Conservation (phyloP, 2,113 vertebrate species). For the Pogonocichla stellata region DNA sequence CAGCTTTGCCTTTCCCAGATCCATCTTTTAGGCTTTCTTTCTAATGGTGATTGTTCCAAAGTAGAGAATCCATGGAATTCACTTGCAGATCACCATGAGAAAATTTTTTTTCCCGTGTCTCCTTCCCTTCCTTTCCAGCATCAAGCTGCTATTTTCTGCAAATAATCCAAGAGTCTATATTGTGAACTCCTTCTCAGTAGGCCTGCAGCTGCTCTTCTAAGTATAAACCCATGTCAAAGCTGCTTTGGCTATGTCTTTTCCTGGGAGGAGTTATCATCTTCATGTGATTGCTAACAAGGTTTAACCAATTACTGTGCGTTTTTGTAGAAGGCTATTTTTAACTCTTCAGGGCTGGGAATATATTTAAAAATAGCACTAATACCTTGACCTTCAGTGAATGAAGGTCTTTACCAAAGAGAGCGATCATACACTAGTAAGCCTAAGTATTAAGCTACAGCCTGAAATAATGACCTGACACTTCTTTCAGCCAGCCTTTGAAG, state of each 20-base stretch:
- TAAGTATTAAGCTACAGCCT: constrained; percentile 18
- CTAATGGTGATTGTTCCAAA: constrained; percentile 2
- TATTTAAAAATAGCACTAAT: constrained; percentile 73
- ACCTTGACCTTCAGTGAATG: constrained; percentile 53
- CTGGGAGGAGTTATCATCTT: constrained; percentile 62
- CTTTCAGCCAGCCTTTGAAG: constrained; percentile 30
- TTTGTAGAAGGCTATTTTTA: constrained; percentile 65
- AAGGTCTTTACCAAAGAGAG: constrained; percentile 8
- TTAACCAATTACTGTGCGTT: constrained; percentile 69
- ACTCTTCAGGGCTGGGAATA: constrained; percentile 32
- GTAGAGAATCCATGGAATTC: constrained; percentile 11
- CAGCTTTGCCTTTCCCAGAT: constrained; percentile 91
- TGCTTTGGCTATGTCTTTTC: constrained; percentile 58
- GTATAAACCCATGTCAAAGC: constrained; percentile 57
- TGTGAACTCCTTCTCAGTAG: not conserved
- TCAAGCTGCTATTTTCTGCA: not conserved
- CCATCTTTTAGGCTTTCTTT: constrained; percentile 75
- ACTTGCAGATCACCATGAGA: not conserved
- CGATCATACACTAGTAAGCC: not conserved
- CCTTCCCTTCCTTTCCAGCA: not conserved
- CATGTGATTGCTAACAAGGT: constrained; percentile 66
- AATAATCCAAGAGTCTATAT: not conserved
- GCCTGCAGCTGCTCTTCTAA: constrained; percentile 45
- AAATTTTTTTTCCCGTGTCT: not conserved
- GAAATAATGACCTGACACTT: constrained; percentile 54